phyloP scores from a whole-genome alignment of 2,797 vertebrate species.

The Sarcophilus harrisii region DNA sequence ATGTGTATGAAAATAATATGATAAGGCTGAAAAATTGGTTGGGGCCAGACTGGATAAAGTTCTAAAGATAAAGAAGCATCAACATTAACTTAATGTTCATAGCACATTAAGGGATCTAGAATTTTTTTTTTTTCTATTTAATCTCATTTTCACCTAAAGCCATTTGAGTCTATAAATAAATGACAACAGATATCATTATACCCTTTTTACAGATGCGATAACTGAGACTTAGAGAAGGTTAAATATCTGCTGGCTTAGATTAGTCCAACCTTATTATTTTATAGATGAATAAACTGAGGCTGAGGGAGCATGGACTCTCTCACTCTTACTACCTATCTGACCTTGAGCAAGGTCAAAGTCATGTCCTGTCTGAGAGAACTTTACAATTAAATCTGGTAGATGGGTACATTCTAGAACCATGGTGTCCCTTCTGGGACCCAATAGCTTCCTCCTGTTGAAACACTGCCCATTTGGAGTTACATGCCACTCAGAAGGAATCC shows the following conservation, averaged over 20 bases:
- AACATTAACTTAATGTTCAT: not conserved
- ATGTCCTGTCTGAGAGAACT: not conserved
- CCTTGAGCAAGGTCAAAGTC: not conserved
- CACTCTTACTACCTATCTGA: not conserved
- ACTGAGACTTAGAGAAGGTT: not conserved
- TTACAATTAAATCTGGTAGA: not conserved
- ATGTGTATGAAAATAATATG: not conserved
- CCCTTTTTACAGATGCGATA: not conserved
- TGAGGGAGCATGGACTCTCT: not conserved
- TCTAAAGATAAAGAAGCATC: not conserved
- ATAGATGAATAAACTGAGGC: not conserved
- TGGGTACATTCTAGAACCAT: not conserved
- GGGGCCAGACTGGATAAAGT: not conserved
- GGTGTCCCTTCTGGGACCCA: not conserved
- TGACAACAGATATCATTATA: not conserved
- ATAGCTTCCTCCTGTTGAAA: not conserved
- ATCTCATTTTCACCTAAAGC: not conserved
- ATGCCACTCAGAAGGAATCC: not conserved
- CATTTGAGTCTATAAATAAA: not conserved
- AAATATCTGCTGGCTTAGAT: not conserved
- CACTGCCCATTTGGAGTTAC: not conserved
- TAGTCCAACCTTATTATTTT: not conserved
- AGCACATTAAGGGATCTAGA: not conserved
- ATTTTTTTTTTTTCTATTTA: not conserved
- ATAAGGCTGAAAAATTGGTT: not conserved